phyloP scores from a whole-genome alignment of 2,888 invertebrate species.

The Asteroscopus sphinx region DNA sequence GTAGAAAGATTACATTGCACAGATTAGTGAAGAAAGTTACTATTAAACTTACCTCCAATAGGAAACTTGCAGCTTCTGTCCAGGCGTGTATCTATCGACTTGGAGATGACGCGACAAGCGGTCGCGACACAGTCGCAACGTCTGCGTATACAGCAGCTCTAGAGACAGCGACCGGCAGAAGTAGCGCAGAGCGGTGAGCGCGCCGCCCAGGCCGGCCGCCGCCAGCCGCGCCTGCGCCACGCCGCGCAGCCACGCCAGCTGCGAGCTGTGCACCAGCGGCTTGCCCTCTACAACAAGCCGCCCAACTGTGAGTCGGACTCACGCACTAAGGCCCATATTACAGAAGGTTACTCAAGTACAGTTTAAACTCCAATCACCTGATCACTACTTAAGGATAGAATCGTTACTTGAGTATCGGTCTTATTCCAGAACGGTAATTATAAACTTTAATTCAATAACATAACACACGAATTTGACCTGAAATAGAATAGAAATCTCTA shows the following conservation, averaged over 20 bases:
- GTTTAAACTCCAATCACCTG: too few species aligned
- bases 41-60: constrained; percentile 94
- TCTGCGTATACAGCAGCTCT: constrained; percentile 96
- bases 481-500: too few species aligned
- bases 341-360: too few species aligned
- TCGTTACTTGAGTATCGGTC: too few species aligned
- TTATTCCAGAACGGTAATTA: too few species aligned
- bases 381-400: too few species aligned
- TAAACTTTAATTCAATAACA: too few species aligned
- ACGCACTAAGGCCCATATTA: too few species aligned
- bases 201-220: constrained; percentile 93
- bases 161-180: constrained; percentile 99
- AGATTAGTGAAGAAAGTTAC: neutral
- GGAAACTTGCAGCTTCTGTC: constrained; percentile 96
- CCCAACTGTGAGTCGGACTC: too few species aligned
- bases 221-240: constrained; percentile 97
- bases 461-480: too few species aligned
- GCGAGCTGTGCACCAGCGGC: constrained; percentile 97
- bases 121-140: constrained; percentile 95
- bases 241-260: constrained; percentile 98
- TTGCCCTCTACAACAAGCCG: constrained; percentile 95
- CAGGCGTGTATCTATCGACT: constrained; percentile 97
- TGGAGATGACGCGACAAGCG: constrained; percentile 96
- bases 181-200: constrained; percentile 92
- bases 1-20: too few species aligned